Conservation (phyloP, 2,888 invertebrate species). For the Acanthosepion esculentum region DNA sequence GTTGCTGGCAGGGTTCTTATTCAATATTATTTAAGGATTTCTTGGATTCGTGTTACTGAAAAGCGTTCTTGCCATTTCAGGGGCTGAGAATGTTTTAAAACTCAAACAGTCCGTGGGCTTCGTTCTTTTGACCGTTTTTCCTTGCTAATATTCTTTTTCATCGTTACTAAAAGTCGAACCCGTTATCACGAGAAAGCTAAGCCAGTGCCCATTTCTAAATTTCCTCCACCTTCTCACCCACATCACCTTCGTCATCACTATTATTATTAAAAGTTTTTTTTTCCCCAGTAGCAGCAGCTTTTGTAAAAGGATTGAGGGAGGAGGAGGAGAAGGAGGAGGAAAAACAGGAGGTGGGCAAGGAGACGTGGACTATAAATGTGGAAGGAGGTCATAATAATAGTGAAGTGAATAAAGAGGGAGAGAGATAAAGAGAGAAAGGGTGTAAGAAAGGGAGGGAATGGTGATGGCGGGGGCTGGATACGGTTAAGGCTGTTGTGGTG, state of each 20-base stretch:
- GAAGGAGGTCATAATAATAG: not conserved
- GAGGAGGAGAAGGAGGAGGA: not conserved
- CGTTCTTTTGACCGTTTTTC: too few species aligned
- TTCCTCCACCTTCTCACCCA: not conserved
- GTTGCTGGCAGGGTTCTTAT: too few species aligned
- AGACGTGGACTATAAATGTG: not conserved
- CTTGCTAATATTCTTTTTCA: too few species aligned
- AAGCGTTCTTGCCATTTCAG: too few species aligned
- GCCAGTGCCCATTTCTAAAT: not conserved
- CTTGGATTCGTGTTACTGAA: too few species aligned
- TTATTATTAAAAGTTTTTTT: not conserved
- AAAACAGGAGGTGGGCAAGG: not conserved
- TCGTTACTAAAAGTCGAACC: too few species aligned
- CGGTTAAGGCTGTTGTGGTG: not conserved
- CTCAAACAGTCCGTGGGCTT: too few species aligned
- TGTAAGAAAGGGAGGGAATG: not conserved
- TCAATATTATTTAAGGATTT: too few species aligned
- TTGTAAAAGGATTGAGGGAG: not conserved
- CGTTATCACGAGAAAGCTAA: too few species aligned
- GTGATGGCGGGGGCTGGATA: not conserved
- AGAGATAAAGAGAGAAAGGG: not conserved
- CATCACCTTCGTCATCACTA: not conserved
- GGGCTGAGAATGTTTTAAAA: too few species aligned
- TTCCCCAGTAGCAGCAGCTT: slow-evolving; percentile 1
- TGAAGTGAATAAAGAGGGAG: not conserved